Conservation (phyloP, 1,140 invertebrate species). For the Physella acuta region DNA sequence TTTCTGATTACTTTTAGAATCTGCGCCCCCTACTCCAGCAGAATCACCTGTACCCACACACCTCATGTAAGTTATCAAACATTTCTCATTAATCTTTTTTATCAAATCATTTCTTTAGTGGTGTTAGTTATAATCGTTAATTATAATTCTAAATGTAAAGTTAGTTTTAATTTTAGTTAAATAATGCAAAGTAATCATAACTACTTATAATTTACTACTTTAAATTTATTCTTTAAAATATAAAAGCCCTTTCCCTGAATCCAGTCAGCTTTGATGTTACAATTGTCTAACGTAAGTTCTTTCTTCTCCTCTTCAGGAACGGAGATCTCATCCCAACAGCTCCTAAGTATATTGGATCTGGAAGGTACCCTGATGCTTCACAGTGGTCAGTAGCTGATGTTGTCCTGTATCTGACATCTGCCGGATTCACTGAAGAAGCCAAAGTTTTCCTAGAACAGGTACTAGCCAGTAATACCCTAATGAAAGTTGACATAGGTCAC, state of each 20-base stretch:
- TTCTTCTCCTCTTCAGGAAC: background rate
- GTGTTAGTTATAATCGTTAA: background rate
- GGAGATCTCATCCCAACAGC: slow-evolving; percentile 13
- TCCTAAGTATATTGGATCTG: slow-evolving; percentile 22
- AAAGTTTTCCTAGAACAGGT: slow-evolving; percentile 77
- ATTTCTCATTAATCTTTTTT: background rate
- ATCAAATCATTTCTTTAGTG: background rate
- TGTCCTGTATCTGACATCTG: slow-evolving; percentile 74
- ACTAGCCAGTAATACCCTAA: no score
- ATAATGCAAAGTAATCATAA: no score
- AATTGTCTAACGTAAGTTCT: no score
- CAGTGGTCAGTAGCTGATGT: slow-evolving; percentile 81
- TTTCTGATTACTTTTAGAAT: slow-evolving; percentile 12
- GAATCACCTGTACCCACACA: slow-evolving; percentile 20
- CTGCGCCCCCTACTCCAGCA: slow-evolving; percentile 21
- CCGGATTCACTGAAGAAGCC: slow-evolving; percentile 74
- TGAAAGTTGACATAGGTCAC: background rate
- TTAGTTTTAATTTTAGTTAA: no score
- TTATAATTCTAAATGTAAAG: background rate
- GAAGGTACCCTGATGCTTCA: slow-evolving; percentile 69
- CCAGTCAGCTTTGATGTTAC: no score
- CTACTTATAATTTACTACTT: no score
- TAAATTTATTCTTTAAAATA: no score
- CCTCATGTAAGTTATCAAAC: slow-evolving; percentile 21
- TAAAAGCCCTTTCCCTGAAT: no score